Conservation (phyloP, 2,888 invertebrate genomes). For the Sminthurinus aureus region DNA sequence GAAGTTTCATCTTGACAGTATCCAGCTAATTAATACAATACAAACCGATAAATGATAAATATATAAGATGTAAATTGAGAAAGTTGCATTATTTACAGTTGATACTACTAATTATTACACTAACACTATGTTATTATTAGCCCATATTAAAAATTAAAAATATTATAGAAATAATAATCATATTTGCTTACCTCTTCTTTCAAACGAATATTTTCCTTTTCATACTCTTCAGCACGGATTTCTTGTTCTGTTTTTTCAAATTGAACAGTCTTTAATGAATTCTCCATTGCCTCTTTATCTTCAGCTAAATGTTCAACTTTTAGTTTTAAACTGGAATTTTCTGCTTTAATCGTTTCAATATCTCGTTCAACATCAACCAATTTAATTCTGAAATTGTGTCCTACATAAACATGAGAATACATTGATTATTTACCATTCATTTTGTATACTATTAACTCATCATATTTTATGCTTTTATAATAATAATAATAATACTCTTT, state of each 20-base stretch:
- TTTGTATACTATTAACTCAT: conserved; percentile 12
- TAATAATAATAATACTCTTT: too few relatives aligned
- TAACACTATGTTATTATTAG: too few relatives aligned
- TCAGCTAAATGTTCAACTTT: conserved; percentile 38
- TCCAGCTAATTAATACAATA: conserved; percentile 43
- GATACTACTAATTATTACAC: background rate
- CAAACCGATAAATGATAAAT: too few relatives aligned
- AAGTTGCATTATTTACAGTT: too few relatives aligned
- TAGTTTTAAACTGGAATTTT: conserved; percentile 46
- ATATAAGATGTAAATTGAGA: too few relatives aligned
- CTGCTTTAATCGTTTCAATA: conserved; percentile 45
- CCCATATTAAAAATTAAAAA: too few relatives aligned
- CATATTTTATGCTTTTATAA: background rate
- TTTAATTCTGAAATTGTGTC: conserved; percentile 47
- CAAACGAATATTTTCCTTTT: conserved; percentile 42
- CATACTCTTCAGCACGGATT: conserved; percentile 43
- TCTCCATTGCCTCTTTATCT: conserved; percentile 49
- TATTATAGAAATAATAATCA: too few relatives aligned
- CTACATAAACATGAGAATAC: conserved; percentile 24
- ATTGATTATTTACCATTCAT: conserved; percentile 12
- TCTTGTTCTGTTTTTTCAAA: conserved; percentile 51
- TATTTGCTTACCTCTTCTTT: conserved; percentile 52
- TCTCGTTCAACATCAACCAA: conserved; percentile 50
- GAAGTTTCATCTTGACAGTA: conserved; percentile 48
- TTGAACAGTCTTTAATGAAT: conserved; percentile 42